Conservation (phyloP, 2,797 vertebrate genomes). For the Xiphophorus birchmanni region DNA sequence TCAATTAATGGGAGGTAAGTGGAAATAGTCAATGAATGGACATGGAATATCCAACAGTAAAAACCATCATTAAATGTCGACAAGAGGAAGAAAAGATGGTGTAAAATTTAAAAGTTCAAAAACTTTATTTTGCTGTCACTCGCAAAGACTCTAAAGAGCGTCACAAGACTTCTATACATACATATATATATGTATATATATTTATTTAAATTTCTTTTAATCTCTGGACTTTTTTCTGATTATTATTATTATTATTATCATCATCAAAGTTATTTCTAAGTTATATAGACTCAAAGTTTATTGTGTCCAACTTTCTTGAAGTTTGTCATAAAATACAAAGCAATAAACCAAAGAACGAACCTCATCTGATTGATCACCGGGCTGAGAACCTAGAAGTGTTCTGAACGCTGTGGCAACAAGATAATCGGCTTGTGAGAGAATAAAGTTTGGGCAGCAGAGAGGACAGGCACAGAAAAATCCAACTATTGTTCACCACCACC, state of each 20-base stretch:
- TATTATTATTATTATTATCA: not conserved
- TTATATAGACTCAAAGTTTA: not conserved
- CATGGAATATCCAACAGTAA: not conserved
- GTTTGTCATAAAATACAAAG: not conserved
- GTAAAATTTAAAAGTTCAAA: not conserved
- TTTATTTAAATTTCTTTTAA: not conserved
- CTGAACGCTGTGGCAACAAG: not conserved
- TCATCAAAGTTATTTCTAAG: not conserved
- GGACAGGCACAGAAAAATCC: slow-evolving; percentile 27
- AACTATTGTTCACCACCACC: slow-evolving; percentile 33
- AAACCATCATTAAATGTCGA: not conserved
- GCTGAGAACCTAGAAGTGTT: not conserved
- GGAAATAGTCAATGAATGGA: not conserved
- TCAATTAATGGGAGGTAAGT: not conserved
- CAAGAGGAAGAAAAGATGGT: not conserved
- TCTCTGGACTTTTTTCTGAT: not conserved
- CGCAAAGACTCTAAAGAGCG: not conserved
- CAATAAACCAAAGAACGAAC: not conserved
- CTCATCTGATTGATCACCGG: not conserved
- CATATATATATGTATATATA: too few species aligned
- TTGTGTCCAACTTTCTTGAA: not conserved
- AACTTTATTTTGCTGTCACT: not conserved
- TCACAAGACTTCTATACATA: not conserved
- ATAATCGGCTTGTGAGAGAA: slow-evolving; percentile 5
- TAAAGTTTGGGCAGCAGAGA: slow-evolving; percentile 4